phyloP scores from a whole-genome alignment of 1,140 invertebrate species.

The Meloidogyne floridensis region DNA sequence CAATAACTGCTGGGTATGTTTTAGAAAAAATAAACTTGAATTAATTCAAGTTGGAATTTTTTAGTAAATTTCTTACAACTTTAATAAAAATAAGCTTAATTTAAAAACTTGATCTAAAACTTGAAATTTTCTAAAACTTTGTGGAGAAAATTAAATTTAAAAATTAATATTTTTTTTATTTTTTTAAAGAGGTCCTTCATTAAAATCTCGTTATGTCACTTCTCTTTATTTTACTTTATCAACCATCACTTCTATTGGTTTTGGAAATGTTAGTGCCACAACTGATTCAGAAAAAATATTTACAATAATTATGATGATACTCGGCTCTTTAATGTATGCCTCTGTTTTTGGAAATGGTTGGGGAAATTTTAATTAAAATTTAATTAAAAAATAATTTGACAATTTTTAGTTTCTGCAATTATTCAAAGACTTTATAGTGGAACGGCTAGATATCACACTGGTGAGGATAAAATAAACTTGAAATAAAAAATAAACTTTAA shows the following conservation, averaged over 20 bases:
- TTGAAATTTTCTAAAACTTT: no score
- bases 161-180: no score
- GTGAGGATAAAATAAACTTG: slow-evolving; percentile 71
- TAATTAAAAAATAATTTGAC: neutral
- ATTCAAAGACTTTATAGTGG: slow-evolving; percentile 96
- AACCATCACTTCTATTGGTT: slow-evolving; percentile 84
- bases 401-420: slow-evolving; percentile 81
- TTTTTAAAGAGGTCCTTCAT: slow-evolving; percentile 64
- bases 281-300: slow-evolving; percentile 97
- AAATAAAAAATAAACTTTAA: neutral
- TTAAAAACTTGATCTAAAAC: no score
- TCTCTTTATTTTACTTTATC: slow-evolving; percentile 99
- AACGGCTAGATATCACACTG: slow-evolving; percentile 93
- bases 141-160: no score
- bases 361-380: neutral
- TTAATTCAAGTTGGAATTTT: no score
- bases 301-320: slow-evolving; percentile 99
- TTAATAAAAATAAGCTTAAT: no score
- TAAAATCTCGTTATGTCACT: slow-evolving; percentile 71
- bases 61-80: no score
- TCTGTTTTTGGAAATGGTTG: slow-evolving; percentile 90
- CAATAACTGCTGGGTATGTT: slow-evolving; percentile 49
- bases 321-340: slow-evolving; percentile 91
- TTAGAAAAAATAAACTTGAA: neutral
- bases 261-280: slow-evolving; percentile 98